These are phyloP conservation scores for Octopus sinensis DNA, from an alignment of 1,140 invertebrate species.

Conservation along the genomic window DNA sequence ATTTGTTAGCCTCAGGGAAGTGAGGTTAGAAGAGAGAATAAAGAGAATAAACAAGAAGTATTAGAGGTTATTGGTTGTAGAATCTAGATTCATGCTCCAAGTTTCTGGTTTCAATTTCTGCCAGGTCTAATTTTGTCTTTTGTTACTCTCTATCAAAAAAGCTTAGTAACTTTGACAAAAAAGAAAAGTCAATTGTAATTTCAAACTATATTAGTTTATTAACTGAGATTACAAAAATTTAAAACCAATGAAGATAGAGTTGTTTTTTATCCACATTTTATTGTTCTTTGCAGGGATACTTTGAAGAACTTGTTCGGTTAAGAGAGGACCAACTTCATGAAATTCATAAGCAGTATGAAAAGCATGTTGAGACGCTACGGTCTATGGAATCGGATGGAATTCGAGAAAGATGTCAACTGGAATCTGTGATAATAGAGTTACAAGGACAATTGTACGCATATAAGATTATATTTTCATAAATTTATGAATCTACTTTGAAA, in stretches of 20 bases:
- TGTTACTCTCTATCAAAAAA: too few species aligned
- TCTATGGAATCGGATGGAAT: constrained; percentile 25
- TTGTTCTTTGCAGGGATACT: constrained; percentile 33
- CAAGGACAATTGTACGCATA: constrained; percentile 24
- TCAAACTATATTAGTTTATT: not conserved
- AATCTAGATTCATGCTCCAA: too few species aligned
- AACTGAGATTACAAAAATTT: not conserved
- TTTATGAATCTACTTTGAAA: too few species aligned
- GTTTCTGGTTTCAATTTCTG: too few species aligned
- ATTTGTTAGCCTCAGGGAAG: too few species aligned
- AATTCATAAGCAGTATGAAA: constrained; percentile 22
- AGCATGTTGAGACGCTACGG: constrained; percentile 20
- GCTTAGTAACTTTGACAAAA: not conserved
- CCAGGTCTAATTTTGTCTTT: too few species aligned
- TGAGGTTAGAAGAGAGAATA: too few species aligned
- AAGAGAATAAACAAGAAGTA: too few species aligned
- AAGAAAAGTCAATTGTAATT: not conserved
- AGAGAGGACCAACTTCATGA: constrained; percentile 31
- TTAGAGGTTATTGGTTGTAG: too few species aligned
- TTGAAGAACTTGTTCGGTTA: constrained; percentile 39
- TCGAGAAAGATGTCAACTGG: constrained; percentile 21
- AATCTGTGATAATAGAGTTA: constrained; percentile 25
- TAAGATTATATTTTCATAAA: too few species aligned
- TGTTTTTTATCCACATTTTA: not conserved
- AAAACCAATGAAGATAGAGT: too few species aligned